Evolutionary conservation across 2,113 vertebrate genomes (phyloP).

Genomic region (Catharus bicknelli): DNA sequence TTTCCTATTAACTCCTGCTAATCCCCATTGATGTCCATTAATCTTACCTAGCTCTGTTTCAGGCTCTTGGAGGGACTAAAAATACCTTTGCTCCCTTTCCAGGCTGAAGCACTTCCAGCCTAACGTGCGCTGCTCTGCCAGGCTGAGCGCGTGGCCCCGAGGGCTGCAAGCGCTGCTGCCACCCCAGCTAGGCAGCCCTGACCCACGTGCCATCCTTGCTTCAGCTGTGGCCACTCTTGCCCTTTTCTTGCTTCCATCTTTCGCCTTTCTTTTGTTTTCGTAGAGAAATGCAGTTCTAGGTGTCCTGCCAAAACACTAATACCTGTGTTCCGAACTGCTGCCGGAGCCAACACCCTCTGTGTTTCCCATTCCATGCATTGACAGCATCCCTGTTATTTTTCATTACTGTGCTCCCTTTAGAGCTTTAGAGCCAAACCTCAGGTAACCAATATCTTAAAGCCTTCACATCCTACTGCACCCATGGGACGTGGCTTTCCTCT

Average conservation of each 20-base stretch:
- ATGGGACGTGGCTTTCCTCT: neutral
- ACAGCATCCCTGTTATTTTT: neutral
- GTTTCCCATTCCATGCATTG: neutral
- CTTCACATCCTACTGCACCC: neutral
- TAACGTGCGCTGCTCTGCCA: neutral
- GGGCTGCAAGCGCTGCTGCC: accelerated
- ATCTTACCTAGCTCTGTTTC: neutral
- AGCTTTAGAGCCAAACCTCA: neutral
- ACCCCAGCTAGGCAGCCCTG: neutral
- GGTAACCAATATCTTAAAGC: neutral
- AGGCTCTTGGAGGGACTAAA: neutral
- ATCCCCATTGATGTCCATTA: neutral
- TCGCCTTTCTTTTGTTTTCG: neutral
- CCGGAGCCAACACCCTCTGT: accelerated
- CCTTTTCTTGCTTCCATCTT: neutral
- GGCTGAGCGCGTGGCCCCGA: accelerated
- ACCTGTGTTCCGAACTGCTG: neutral
- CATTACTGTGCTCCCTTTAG: neutral
- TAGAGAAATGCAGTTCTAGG: neutral
- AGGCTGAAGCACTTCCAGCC: neutral
- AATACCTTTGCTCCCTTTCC: neutral
- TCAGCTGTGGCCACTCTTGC: neutral
- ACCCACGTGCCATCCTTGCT: neutral
- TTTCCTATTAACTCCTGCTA: neutral
- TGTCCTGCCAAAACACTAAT: neutral